These are phyloP conservation scores for Cynopterus brachyotis DNA, from an alignment of 2,113 vertebrate species.

Conservation along the genomic window DNA sequence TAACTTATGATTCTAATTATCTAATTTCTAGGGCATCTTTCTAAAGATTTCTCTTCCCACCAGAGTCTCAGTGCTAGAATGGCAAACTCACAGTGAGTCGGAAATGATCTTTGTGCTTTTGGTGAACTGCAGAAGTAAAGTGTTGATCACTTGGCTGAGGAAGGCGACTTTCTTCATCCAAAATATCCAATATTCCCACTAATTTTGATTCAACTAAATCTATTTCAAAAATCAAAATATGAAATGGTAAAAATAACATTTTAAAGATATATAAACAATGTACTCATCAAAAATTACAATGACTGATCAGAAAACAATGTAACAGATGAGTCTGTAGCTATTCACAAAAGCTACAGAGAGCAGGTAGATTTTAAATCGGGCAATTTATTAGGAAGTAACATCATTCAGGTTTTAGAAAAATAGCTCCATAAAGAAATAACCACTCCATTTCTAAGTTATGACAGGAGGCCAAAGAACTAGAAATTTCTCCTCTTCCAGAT, in stretches of 20 bases:
- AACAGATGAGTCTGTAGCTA: neutral
- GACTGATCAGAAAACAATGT: neutral
- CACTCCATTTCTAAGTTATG: neutral
- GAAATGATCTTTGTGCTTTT: conserved; percentile 97
- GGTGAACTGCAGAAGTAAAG: conserved; percentile 94
- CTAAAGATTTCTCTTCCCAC: neutral
- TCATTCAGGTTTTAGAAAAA: neutral
- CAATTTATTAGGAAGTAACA: neutral
- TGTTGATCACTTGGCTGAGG: conserved; percentile 98
- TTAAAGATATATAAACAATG: neutral
- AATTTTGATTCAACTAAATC: conserved; percentile 97
- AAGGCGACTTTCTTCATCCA: conserved; percentile 98
- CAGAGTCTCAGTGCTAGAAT: neutral
- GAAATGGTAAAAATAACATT: conserved; percentile 27
- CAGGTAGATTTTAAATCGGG: neutral
- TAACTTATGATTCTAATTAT: neutral
- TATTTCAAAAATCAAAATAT: conserved; percentile 71
- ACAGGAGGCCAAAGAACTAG: neutral
- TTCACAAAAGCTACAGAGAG: neutral
- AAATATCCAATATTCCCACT: conserved; percentile 95
- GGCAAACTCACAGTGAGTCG: conserved; percentile 91
- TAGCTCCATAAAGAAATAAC: neutral
- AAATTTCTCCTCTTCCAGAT: neutral
- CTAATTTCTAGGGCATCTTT: neutral
- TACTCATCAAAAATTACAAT: neutral